Evolutionary conservation across 2,113 vertebrate species (phyloP), one percentile per base, ranked within the genome.

Genomic region (Syngnathoides biaculeatus): DNA sequence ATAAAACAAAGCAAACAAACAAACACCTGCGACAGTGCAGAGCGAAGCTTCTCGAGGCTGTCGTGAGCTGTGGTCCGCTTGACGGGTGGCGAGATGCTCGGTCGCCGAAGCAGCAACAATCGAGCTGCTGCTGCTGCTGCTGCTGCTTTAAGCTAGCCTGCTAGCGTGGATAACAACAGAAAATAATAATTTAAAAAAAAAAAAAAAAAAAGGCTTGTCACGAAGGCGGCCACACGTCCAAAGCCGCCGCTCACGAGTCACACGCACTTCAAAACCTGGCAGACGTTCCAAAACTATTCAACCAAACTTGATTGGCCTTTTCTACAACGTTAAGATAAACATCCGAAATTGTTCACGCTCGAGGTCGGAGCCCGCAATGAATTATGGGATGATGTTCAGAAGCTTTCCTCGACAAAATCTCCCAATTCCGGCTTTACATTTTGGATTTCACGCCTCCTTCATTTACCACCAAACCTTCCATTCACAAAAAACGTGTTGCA

Each of bases 101-200:
- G 57, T 72, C 24, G 9, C 30, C 17, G 64, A 22, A 74, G 77
- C 74, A 43, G 40, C 38, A 24, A 69, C 71, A 67, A 82, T 0
- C 30, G 30, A 35, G 30, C 30, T 35, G 30, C 30, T 2, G 30
- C 30, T 35, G 4, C 30, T 5, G 6, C 30, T 5, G 80, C 78
- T 72, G 67, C 58, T 35, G 30, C 30, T 35, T 6, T 8, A 57
- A 58, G 80, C 76, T 77, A 56, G 43, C 40, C 68, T n/a, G n/a
- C n/a, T n/a, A n/a, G n/a, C n/a, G n/a, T n/a, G n/a, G n/a, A n/a
- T n/a, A n/a, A n/a, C n/a, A n/a, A n/a, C n/a, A n/a, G 59, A 83
- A 17, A 80, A 84, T 78, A 84, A n/a, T n/a, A n/a, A n/a, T n/a
- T n/a, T n/a, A 86, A 83, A 88, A 83, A 35, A 5, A 35, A 35